Percentiles rank a stretch among this genome's conserved stretches.
phyloP scores from a whole-genome alignment of 1,140 invertebrate genomes.

The Polypedilum vanderplanki region DNA sequence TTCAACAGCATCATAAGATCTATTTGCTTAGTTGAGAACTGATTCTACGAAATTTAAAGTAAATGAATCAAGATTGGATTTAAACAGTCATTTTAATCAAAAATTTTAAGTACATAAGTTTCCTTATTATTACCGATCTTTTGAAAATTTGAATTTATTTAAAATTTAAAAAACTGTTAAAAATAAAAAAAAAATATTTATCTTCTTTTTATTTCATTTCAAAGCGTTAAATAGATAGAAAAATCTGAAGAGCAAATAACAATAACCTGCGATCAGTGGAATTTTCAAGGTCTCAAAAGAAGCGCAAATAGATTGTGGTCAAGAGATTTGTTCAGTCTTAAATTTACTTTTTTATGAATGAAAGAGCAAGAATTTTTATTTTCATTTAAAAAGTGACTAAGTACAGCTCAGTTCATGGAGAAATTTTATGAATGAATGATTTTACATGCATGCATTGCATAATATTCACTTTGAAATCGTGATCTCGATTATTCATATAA shows the following conservation, averaged over 20 bases:
- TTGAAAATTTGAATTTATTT: too few species aligned
- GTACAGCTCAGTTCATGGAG: too few species aligned
- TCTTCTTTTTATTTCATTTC: background rate
- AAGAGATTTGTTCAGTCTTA: background rate
- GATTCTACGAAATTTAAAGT: too few species aligned
- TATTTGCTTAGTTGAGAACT: too few species aligned
- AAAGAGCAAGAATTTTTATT: background rate
- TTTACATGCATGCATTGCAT: background rate
- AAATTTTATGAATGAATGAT: too few species aligned
- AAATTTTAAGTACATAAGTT: too few species aligned
- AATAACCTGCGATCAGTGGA: constrained; percentile 15
- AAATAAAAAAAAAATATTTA: too few species aligned
- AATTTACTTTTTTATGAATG: background rate
- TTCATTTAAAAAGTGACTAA: background rate
- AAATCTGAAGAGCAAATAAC: constrained; percentile 9
- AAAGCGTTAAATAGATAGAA: constrained; percentile 18
- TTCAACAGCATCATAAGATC: too few species aligned
- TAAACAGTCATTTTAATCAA: too few species aligned
- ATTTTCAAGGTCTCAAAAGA: constrained; percentile 11
- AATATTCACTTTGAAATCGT: constrained; percentile 4
- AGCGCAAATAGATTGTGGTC: background rate
- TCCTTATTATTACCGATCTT: too few species aligned
- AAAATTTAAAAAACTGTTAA: too few species aligned
- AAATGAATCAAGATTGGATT: too few species aligned
- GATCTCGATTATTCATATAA: background rate